Evolutionary conservation across 2,797 vertebrate species (phyloP), one percentile per base, ranked within the genome.

Genomic region (Apodemus agrarius): DNA sequence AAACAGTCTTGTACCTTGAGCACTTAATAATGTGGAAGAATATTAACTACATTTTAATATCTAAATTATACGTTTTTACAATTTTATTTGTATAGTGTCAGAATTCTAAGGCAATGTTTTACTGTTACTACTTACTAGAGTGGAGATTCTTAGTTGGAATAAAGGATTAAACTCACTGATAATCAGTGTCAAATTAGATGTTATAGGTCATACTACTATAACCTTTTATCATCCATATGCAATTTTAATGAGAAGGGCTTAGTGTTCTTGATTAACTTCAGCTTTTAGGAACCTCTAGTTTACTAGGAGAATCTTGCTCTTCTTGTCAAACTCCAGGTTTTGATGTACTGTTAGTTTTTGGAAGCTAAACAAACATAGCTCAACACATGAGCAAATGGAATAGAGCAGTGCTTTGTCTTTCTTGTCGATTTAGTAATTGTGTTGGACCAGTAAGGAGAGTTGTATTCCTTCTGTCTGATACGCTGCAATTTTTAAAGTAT

Each of bases 311-410:
- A 72, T 85, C 81, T 8, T 87, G 91, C 26, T 96, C 54, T 94
- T 96, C 54, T 94, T 92, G 16, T 94, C 97, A 90, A 94, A 97
- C 74, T 61, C 91, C 72, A 65, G 5, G 91, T 98, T 98, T 94
- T 52, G 46, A 63, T 92, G 79, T 96, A 59, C 49, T 92, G 57
- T 81, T 96, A 95, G 76, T 98, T 98, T 95, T 85, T 96, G 65
- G 90, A 89, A 95, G 92, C 75, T 94, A 95, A 95, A 72, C 85
- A 95, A 95, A 72, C 85, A 54, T 94, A 95, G 92, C 37, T 96
- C 6, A 90, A 63, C 19, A 93, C 84, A 79, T n/a, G 67, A 97
- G 34, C 46, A 94, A 16, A 93, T 76, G 52, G 31, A 85, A 52
- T 54, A 96, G 89, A 95, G 49, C 69, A 54, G 76, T 96, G 6